Conservation (phyloP, 2,797 vertebrate genomes). For the Nyctalus aviator region DNA sequence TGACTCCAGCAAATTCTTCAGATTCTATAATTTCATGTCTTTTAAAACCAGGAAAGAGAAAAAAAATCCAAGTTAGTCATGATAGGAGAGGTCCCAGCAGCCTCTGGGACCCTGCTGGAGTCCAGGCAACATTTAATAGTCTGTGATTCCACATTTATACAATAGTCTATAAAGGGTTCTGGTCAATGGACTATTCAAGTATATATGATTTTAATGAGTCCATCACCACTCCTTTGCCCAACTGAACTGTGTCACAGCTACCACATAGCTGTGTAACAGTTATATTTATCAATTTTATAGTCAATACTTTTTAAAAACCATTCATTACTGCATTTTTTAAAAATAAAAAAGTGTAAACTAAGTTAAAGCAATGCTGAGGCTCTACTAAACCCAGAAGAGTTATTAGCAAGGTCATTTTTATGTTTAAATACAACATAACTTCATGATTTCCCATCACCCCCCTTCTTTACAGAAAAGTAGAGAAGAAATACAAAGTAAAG, state of each 20-base stretch:
- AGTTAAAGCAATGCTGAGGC: conserved; percentile 80
- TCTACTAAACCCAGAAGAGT: conserved; percentile 72
- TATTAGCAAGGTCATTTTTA: conserved; percentile 76
- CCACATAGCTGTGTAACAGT: conserved; percentile 50
- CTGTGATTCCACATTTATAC: conserved; percentile 84
- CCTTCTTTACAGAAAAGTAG: conserved; percentile 55
- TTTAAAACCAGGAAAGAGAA: conserved; percentile 78
- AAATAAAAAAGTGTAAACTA: conserved; percentile 82
- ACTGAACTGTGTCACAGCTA: conserved; percentile 77
- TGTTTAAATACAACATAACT: conserved; percentile 75
- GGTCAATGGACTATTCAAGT: conserved; percentile 86
- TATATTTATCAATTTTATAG: conserved; percentile 64
- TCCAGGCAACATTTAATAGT: conserved; percentile 78
- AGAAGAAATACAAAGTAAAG: conserved; percentile 53
- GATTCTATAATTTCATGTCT: conserved; percentile 83
- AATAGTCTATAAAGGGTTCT: conserved; percentile 77
- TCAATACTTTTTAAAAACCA: conserved; percentile 73
- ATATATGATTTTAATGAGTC: conserved; percentile 82
- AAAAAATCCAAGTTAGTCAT: conserved; percentile 82
- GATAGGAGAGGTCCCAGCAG: conserved; percentile 82
- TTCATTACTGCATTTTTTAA: conserved; percentile 65
- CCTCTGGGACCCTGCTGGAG: conserved; percentile 79
- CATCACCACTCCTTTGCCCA: conserved; percentile 79
- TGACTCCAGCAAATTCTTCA: conserved; percentile 78
- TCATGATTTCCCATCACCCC: conserved; percentile 65